Base-by-base conservation (phyloP, 2,797 vertebrate species). In the Cyclura pinguis region DNA sequence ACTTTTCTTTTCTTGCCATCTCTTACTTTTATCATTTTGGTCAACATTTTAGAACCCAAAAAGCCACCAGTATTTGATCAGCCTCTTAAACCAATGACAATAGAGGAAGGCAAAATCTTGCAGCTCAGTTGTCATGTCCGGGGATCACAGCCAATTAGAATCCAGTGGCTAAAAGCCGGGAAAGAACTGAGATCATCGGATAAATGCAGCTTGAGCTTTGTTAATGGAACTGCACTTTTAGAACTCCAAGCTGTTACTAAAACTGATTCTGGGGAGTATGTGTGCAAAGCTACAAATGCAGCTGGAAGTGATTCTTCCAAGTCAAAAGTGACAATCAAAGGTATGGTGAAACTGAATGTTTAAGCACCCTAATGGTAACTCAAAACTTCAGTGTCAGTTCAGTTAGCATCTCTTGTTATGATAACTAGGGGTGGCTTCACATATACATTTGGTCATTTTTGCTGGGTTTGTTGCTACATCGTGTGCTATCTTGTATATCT, bases 161-260 rank as follows among this genome's bases (percentile, higher is more conserved):
- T 99, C 94, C 98, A 98, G 95, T 99, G 99, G 99, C 96, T 99
- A 97, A 99, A 98, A 95, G 98, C 98, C 96, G 98, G 99, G 89
- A 98, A 97, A 93, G 99, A 99, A 92, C 95, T 99, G 91, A 97
- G 95, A 57, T 96, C 98, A 6, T 97, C 98, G 1, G 98, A 98
- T 84, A 99, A 93, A 96, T 98, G 97, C 93, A 98, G 89, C 93
- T 98, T 99, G 93, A 98, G 97, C 91, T 99, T 99, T 96, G 97
- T 96, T 29, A 98, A 98, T 0, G 98, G 98, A 89, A 98, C 97
- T 1, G 98, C 98, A 84, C 96, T 98, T 76, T 95, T 99, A 94
- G 98, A 99, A 94, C 96, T 99, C 90, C 96, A 94, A 94, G 88
- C 96, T 5, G 96, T 97, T 52, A 97, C 97, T 69, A 98, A 97